A percentile compares a stretch with the other conserved stretches of the same genome.
Evolutionary conservation across 2,888 invertebrate genomes (phyloP).

Genomic region (Vanessa cardui): DNA sequence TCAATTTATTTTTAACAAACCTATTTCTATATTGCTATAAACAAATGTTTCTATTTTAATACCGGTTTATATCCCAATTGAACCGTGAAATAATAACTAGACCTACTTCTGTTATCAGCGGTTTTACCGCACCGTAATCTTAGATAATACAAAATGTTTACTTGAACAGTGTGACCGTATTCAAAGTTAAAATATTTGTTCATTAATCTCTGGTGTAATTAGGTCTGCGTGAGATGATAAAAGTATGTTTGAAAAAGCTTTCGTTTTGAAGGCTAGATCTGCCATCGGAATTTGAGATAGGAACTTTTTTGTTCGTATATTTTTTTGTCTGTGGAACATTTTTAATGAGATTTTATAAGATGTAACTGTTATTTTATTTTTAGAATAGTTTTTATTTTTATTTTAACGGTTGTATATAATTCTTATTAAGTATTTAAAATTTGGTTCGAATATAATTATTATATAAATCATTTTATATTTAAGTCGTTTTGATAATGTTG

Average conservation of each 20-base stretch:
- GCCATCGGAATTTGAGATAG: slow-evolving; percentile 2
- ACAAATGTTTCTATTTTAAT: no score
- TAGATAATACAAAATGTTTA: slow-evolving; percentile 64
- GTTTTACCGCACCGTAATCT: slow-evolving; percentile 65
- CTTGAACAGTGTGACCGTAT: slow-evolving; percentile 59
- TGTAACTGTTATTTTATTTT: no score
- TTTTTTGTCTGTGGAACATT: not conserved
- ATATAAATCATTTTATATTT: no score
- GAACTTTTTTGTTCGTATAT: not conserved
- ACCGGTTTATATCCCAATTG: not conserved
- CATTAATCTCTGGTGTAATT: slow-evolving; percentile 35
- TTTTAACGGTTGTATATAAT: no score
- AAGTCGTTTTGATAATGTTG: not conserved
- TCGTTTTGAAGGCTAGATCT: slow-evolving; percentile 17
- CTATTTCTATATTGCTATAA: no score
- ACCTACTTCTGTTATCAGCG: slow-evolving; percentile 58
- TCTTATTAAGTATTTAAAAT: no score
- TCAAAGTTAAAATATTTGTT: slow-evolving; percentile 47
- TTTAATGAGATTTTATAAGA: no score
- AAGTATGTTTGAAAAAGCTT: slow-evolving; percentile 20
- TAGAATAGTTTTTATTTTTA: no score
- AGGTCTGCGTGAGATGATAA: slow-evolving; percentile 30
- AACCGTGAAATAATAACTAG: slow-evolving; percentile 48
- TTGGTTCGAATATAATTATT: no score
- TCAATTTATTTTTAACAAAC: no score